Evolutionary conservation across 1,140 invertebrate species (phyloP).

Genomic region (Drosophila sp.): DNA sequence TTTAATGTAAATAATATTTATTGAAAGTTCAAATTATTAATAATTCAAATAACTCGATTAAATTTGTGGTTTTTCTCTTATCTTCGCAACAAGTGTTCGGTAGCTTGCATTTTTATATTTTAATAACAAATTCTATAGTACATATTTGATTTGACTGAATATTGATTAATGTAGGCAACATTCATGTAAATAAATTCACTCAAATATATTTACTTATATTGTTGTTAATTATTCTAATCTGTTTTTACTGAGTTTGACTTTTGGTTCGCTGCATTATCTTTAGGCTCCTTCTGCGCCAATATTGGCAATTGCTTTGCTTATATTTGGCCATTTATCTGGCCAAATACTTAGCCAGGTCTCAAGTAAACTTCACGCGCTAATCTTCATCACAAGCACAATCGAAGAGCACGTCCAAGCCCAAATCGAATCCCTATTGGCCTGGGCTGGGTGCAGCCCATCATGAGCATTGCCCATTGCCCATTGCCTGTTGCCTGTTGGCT

Average conservation of each 20-base stretch:
- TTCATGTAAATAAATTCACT: too few relatives aligned
- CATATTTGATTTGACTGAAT: not conserved
- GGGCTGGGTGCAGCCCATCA: conserved; percentile 41
- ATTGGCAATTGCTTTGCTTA: conserved; percentile 26
- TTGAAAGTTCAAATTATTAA: too few relatives aligned
- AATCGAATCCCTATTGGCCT: conserved; percentile 39
- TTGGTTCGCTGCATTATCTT: not conserved
- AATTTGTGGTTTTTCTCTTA: too few relatives aligned
- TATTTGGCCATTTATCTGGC: conserved; percentile 52
- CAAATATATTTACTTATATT: conserved; percentile 1
- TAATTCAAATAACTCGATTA: too few relatives aligned
- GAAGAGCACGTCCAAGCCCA: conserved; percentile 4
- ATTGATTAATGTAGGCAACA: too few relatives aligned
- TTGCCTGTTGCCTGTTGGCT: conserved; percentile 62
- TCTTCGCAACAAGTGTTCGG: too few relatives aligned
- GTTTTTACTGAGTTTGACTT: not conserved
- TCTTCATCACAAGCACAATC: conserved; percentile 36
- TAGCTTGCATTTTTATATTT: too few relatives aligned
- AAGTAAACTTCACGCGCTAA: conserved; percentile 43
- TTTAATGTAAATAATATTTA: too few relatives aligned
- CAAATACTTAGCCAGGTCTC: conserved; percentile 35
- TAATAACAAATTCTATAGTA: too few relatives aligned
- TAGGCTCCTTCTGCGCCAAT: not conserved
- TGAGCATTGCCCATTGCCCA: conserved; percentile 47
- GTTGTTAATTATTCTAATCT: conserved; percentile 10